phyloP scores from a whole-genome alignment of 2,888 invertebrate species.

The Lepidocyrtinus sp. region DNA sequence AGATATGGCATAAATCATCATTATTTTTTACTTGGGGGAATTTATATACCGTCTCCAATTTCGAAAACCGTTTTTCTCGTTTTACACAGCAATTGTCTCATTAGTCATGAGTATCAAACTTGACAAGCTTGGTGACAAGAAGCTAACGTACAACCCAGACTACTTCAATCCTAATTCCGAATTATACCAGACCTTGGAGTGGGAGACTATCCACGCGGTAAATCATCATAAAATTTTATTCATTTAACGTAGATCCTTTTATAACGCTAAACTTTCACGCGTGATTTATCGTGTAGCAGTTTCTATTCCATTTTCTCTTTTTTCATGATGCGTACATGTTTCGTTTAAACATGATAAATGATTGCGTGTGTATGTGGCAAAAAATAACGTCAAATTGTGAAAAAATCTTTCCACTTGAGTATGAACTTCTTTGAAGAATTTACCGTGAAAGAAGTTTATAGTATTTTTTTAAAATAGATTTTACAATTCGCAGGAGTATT shows the following conservation, averaged over 20 bases:
- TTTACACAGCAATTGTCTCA: slow-evolving; percentile 81
- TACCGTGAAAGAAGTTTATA: no score
- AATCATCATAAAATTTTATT: no score
- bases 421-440: neutral
- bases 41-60: slow-evolving; percentile 26
- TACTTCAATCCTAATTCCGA: slow-evolving; percentile 84
- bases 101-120: slow-evolving; percentile 85
- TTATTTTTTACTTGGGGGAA: neutral
- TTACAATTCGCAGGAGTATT: no score
- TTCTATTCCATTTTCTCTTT: neutral
- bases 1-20: neutral
- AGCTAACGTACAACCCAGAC: slow-evolving; percentile 84
- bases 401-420: slow-evolving; percentile 3
- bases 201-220: slow-evolving; percentile 90
- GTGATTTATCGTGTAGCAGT: neutral
- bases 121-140: slow-evolving; percentile 85
- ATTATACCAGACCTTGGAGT: slow-evolving; percentile 85
- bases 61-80: no score
- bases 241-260: slow-evolving; percentile 15
- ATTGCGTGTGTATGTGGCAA: no score
- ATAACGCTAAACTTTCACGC: slow-evolving; percentile 14
- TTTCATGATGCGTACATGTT: no score
- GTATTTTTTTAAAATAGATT: no score
- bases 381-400: slow-evolving; percentile 4
- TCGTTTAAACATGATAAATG: no score